These are phyloP conservation scores for Lynx canadensis DNA, from an alignment of 2,113 vertebrate species.

Conservation along the genomic window DNA sequence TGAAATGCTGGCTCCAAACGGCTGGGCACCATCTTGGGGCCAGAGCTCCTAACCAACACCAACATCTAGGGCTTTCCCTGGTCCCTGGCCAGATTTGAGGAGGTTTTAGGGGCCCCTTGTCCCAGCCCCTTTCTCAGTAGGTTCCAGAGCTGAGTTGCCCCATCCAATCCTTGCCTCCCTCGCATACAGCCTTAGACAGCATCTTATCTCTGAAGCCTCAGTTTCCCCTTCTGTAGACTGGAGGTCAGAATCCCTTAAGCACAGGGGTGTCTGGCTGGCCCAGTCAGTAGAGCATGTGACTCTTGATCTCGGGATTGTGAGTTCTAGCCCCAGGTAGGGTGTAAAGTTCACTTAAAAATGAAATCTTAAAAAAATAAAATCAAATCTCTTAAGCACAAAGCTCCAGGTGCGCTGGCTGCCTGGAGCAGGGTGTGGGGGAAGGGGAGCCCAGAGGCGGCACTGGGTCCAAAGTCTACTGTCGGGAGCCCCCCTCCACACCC, in stretches of 20 bases:
- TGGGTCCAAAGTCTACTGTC: slow-evolving; percentile 57
- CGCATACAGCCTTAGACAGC: neutral
- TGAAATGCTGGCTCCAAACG: neutral
- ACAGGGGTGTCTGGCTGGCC: neutral
- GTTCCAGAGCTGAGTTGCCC: neutral
- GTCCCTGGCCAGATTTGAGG: neutral
- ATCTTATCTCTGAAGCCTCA: neutral
- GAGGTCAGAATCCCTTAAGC: neutral
- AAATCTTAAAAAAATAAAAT: neutral
- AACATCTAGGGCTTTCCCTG: neutral
- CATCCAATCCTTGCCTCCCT: neutral
- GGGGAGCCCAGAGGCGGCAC: neutral
- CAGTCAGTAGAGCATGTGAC: neutral
- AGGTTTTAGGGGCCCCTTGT: neutral
- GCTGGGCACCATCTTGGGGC: neutral
- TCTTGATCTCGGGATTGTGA: neutral
- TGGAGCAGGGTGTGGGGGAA: neutral
- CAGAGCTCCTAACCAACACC: neutral
- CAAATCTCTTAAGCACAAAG: neutral
- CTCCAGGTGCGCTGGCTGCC: neutral
- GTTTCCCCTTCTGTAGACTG: neutral
- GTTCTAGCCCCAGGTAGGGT: neutral
- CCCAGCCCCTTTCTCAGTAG: neutral
- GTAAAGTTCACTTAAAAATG: neutral
- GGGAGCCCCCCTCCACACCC: neutral